Percentiles rank a stretch among this genome's conserved stretches.
Conservation (phyloP, 2,888 invertebrate species). For the Melanostoma mellinum region DNA sequence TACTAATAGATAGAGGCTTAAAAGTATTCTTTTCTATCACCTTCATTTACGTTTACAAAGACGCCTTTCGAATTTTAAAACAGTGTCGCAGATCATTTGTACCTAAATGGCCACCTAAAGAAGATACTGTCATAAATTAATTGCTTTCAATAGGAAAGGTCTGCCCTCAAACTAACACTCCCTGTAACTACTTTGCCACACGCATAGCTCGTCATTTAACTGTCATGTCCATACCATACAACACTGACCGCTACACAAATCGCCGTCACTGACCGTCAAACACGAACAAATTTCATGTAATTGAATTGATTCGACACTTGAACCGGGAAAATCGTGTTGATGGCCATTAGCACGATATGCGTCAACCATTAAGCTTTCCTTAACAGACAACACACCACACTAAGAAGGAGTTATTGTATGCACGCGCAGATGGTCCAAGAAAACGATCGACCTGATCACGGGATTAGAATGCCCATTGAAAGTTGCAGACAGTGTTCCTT, state of each 20-base stretch:
- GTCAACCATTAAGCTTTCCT: constrained; percentile 55
- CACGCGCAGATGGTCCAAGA: constrained; percentile 20
- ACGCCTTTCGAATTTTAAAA: constrained; percentile 24
- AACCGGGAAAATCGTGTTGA: constrained; percentile 68
- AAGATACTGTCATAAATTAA: constrained; percentile 36
- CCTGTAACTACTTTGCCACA: constrained; percentile 41
- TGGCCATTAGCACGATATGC: constrained; percentile 66
- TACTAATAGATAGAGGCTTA: no score
- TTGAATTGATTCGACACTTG: constrained; percentile 69
- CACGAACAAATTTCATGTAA: constrained; percentile 60
- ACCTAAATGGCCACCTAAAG: constrained; percentile 16
- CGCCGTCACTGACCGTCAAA: constrained; percentile 44
- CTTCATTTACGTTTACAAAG: constrained; percentile 6
- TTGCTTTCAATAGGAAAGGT: constrained; percentile 19
- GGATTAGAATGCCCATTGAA: constrained; percentile 33
- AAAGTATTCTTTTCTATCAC: background rate
- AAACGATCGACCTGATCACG: background rate
- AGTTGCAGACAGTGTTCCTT: constrained; percentile 40
- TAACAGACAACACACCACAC: constrained; percentile 22
- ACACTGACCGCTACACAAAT: constrained; percentile 41
- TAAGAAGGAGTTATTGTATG: background rate
- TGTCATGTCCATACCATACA: constrained; percentile 28
- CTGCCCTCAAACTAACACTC: constrained; percentile 40
- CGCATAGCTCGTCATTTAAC: constrained; percentile 37
- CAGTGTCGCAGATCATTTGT: constrained; percentile 51